Conservation (phyloP, 2,113 vertebrate species). For the Corythoichthys intestinalis region DNA sequence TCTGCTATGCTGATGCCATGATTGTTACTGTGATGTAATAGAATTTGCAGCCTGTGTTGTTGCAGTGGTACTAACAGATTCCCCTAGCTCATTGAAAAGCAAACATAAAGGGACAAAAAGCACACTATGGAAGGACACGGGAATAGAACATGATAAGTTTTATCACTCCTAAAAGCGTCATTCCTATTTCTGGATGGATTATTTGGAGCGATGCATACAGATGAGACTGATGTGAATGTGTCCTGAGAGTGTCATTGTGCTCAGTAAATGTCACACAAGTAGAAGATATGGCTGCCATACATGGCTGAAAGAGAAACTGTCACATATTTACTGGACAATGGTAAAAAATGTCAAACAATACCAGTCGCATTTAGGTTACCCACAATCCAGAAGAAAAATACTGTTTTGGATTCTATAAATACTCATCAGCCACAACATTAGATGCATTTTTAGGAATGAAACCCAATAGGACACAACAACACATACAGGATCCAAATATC, state of each 20-base stretch:
- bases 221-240: constrained; percentile 68
- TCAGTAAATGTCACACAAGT: constrained; percentile 73
- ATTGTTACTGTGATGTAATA: neutral
- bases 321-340: constrained; percentile 65
- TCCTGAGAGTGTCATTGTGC: constrained; percentile 70
- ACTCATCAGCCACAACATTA: neutral
- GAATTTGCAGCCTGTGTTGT: neutral
- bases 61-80: neutral
- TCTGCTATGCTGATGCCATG: neutral
- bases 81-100: constrained; percentile 23
- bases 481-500: neutral
- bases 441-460: neutral
- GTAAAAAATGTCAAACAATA: constrained; percentile 61
- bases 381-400: constrained; percentile 26
- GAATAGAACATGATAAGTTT: constrained; percentile 57
- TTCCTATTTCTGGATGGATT: constrained; percentile 65
- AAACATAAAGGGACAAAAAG: constrained; percentile 30
- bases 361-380: constrained; percentile 60
- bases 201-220: constrained; percentile 61
- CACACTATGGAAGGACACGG: constrained; percentile 29
- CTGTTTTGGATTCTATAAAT: neutral
- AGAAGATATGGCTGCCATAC: constrained; percentile 58
- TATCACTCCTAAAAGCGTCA: constrained; percentile 69
- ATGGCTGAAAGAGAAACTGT: constrained; percentile 59
- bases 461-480: neutral